Conservation (phyloP, 2,797 vertebrate genomes). For the Phataginus tetradactyla region DNA sequence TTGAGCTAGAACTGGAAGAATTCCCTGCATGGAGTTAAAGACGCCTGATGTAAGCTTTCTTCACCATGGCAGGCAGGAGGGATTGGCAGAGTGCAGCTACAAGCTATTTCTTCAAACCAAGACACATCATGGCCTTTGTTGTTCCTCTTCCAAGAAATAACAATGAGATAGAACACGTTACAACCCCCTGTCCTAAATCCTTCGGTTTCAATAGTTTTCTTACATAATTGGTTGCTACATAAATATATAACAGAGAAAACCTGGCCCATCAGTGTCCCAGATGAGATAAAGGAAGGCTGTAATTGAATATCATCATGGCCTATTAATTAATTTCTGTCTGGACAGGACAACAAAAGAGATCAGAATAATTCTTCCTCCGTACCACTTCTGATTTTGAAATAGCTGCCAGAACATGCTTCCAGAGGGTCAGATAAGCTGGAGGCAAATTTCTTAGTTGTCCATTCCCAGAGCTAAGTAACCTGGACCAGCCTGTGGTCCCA, state of each 20-base stretch:
- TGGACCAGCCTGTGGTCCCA: not conserved
- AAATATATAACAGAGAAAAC: not conserved
- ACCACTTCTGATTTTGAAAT: not conserved
- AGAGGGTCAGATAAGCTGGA: not conserved
- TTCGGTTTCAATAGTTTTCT: constrained; percentile 23
- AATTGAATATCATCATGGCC: not conserved
- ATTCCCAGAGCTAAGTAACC: not conserved
- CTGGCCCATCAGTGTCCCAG: not conserved
- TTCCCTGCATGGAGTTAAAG: not conserved
- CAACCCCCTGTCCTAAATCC: not conserved
- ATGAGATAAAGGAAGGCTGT: not conserved
- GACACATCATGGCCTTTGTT: not conserved
- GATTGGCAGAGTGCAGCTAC: not conserved
- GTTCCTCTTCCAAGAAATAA: constrained; percentile 7
- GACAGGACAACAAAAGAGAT: not conserved
- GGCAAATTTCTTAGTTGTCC: not conserved
- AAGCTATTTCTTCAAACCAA: not conserved
- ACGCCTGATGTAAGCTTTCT: not conserved
- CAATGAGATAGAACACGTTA: not conserved
- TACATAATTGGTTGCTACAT: not conserved
- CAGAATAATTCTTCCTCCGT: not conserved
- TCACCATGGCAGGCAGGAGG: not conserved
- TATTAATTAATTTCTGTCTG: constrained; percentile 10
- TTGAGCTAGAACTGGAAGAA: not conserved
- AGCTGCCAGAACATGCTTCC: not conserved